Base-by-base conservation (phyloP, 2,113 vertebrate species). In the Thermophis baileyi region DNA sequence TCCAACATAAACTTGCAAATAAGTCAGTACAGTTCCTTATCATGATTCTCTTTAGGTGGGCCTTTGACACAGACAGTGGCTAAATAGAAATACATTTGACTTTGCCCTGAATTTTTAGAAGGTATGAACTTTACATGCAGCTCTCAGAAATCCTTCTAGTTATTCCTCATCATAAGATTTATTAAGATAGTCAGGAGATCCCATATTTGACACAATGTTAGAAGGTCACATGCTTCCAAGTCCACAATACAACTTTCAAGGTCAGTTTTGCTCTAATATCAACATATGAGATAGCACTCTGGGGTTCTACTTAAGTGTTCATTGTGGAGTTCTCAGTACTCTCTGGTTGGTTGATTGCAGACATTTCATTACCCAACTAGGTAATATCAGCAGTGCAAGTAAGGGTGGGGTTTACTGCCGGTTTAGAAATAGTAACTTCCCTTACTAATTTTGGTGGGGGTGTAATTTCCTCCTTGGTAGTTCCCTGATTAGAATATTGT, bases 251-350 rank as follows among this genome's bases (percentile, higher is more conserved):
- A n/a, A 1, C 20, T 60, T 91, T 4, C 20, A 81, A 51, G 51
- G 1, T 74, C 46, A 60, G 63, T 40, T 7, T 93, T 16, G 0
- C 1, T 6, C 3, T 51, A 57, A 6, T 74, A 91, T 94, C 63
- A 90, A 7, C 53, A 81, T 46, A 30, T 30, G 30, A 93, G 40
- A 92, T 55, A 22, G 54, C 44, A 63, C 54, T 53, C 3, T 16
- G 90, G 63, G 94, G 90, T 60, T 89, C 93, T 27, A 51, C 30
- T 88, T 89, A 27, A 94, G 30, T 35, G 86, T 54, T 86, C 53
- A 47, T n/a, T 54, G 30, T 87, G 90, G 91, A 94, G 0, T 57
- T 60, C 57, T 60, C 10, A 2, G 25, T 30, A 27, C 10, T 63
- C 27, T 63, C 60, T 63, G 30, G 10, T 60, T 63, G 60, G 60